phyloP scores from a whole-genome alignment of 2,797 vertebrate genomes.

The Rhinogobio ventralis region DNA sequence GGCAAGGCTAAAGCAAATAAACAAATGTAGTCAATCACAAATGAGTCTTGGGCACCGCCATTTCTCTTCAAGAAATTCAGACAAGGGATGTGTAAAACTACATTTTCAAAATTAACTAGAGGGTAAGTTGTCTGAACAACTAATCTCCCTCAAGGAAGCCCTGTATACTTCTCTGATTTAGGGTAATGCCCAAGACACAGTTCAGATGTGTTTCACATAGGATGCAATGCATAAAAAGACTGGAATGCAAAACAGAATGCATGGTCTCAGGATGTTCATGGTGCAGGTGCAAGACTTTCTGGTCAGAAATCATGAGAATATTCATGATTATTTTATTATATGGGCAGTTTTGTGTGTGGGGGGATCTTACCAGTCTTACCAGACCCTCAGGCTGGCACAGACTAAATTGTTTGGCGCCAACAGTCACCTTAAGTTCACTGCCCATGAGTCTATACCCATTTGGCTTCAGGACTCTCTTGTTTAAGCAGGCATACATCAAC shows the following conservation, averaged over 20 bases:
- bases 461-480: constrained; percentile 29
- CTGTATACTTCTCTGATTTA: neutral
- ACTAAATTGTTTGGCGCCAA: constrained; percentile 3
- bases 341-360: neutral
- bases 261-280: neutral
- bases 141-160: neutral
- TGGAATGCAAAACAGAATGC: neutral
- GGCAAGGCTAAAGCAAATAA: neutral
- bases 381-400: neutral
- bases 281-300: neutral
- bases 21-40: neutral
- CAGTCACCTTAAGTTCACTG: neutral
- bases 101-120: neutral
- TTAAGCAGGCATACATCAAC: constrained; percentile 26
- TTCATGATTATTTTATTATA: neutral
- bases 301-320: neutral
- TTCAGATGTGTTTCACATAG: neutral
- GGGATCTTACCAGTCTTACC: too few relatives aligned
- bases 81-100: neutral
- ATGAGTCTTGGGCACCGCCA: neutral
- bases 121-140: neutral
- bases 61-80: neutral
- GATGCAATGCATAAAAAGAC: neutral
- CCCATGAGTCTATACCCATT: constrained; percentile 3
- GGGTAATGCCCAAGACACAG: neutral